A percentile compares a stretch with the other conserved stretches of the same genome.
Conservation (phyloP, 2,113 vertebrate species). For the Hirundichthys speculiger region DNA sequence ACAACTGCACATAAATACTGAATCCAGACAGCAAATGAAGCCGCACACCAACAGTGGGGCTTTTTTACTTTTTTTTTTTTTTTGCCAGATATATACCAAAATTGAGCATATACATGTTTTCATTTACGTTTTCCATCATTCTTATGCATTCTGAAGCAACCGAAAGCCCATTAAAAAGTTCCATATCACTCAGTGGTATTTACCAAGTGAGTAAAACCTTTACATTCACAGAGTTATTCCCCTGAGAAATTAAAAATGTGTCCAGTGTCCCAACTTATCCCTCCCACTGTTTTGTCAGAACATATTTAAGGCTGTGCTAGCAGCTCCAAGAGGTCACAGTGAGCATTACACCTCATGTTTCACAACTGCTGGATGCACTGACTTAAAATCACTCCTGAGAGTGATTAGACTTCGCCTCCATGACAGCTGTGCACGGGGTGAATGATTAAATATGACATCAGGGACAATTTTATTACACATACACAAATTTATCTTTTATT, state of each 20-base stretch:
- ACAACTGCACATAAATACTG: constrained; percentile 49
- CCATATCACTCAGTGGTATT: background rate
- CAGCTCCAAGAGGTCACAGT: constrained; percentile 34
- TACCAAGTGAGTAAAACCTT: background rate
- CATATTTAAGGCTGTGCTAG: constrained; percentile 26
- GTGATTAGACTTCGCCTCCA: too few species aligned
- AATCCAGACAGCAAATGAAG: constrained; percentile 34
- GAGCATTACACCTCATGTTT: background rate
- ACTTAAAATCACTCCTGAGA: background rate
- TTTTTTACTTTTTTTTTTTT: constrained; percentile 1
- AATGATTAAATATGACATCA: too few species aligned
- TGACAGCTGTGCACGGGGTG: too few species aligned
- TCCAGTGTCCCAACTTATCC: too few species aligned
- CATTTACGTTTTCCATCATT: background rate
- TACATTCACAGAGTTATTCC: background rate
- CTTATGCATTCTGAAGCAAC: too few species aligned
- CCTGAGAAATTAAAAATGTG: background rate
- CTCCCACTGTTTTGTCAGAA: background rate
- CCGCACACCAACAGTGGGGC: constrained; percentile 18
- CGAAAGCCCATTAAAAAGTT: too few species aligned
- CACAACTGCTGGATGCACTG: background rate
- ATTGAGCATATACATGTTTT: background rate
- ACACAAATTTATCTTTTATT: too few species aligned
- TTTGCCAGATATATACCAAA: background rate
- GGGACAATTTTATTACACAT: too few species aligned